Base-by-base conservation (phyloP, 2,113 vertebrate species). In the Apaloderma vittatum region DNA sequence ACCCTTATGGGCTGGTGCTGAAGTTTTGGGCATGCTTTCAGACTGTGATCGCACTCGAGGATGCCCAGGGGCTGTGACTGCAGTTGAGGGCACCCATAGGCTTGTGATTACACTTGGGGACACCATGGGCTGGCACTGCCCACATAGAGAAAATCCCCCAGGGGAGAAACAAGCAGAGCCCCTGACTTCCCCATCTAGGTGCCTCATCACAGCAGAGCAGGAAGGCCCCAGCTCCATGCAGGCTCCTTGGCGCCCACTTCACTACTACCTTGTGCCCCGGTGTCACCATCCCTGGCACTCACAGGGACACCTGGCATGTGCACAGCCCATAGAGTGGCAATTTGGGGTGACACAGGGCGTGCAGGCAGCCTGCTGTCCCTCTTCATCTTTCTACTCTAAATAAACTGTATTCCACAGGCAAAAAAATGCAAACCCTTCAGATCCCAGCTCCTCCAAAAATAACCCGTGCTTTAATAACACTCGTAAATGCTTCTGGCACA, bases 361-460 rank as follows among this genome's bases (percentile, higher is more conserved):
- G 12, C 3, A 4, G 52, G 36, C 81, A 84, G 59, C 59, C 73
- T 1, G 1, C 65, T 17, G 18, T 27, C 26, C 46, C 30, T 67
- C 49, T 91, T 43, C 17, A 1, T 82, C 68, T 80, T 95, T 87
- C 95, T 89, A 12, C 70, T 75, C 66, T 88, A 91, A 95, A 94
- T 87, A 91, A 95, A 95, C 52, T n/a, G 19, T 94, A 92, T 93
- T 95, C 89, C 70, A 65, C 80, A 58, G 89, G 73, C 89, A 93
- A 72, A 94, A 94, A 94, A 87, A 88, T 91, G 86, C 70, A 94
- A 96, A 91, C 77, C 94, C 62, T 95, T 95, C 74, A 78, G 70
- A 95, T 94, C 87, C 66, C 1, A 8, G 57, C 80, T 93, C 80
- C 45, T 96, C 96, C 84, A 91, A 94, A 96, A 97, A 95, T 96